Conservation (phyloP, 2,797 vertebrate genomes). For the Presbytis comata region DNA sequence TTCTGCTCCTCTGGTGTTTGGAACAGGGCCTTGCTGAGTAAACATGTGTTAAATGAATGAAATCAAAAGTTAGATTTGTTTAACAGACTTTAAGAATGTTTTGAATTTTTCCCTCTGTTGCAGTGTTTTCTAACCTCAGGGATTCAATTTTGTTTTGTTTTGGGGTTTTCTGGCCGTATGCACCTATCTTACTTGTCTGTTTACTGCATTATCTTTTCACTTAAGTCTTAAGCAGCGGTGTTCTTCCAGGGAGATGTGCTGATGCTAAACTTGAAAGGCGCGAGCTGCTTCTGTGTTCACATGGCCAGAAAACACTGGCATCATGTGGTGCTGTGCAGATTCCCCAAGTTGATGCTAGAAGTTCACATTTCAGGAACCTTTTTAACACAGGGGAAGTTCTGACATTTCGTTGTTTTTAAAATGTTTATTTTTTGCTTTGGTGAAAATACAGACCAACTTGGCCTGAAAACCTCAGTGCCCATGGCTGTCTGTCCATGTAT, state of each 20-base stretch:
- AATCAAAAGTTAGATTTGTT: background rate
- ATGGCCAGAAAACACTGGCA: too few relatives aligned
- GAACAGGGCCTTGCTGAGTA: background rate
- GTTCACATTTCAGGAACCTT: background rate
- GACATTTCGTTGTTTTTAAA: background rate
- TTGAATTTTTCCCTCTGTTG: background rate
- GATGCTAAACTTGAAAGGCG: background rate
- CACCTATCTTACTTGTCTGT: too few relatives aligned
- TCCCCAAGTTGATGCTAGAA: background rate
- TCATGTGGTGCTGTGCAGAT: background rate
- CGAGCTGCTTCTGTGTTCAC: background rate
- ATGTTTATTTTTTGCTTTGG: background rate
- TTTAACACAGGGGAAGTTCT: background rate
- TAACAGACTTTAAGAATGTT: background rate
- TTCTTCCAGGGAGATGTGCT: background rate
- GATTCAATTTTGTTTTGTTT: background rate
- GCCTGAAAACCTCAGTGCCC: background rate
- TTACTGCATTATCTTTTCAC: background rate
- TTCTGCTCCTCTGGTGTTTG: accelerated
- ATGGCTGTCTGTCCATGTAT: background rate
- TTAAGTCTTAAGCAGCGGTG: background rate
- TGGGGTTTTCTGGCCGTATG: background rate
- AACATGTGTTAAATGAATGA: background rate
- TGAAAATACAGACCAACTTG: background rate
- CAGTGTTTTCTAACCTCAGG: background rate